phyloP scores from a whole-genome alignment of 2,113 vertebrate genomes.

The Dromaius novaehollandiae region DNA sequence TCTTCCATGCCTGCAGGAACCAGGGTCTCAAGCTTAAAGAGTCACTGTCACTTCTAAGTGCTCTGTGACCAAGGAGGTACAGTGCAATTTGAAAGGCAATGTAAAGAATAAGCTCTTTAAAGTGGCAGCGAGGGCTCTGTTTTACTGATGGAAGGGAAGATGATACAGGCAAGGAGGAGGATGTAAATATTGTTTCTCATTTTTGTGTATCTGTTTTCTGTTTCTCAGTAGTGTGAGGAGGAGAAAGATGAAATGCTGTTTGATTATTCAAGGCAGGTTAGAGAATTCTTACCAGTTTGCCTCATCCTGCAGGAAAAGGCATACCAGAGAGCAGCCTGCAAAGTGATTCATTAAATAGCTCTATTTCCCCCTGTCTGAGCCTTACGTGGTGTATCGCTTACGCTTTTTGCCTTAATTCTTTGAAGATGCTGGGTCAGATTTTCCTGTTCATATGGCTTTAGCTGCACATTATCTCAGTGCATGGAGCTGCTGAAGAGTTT shows the following conservation, averaged over 20 bases:
- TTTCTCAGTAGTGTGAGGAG: background rate
- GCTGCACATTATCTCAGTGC: rapidly evolving
- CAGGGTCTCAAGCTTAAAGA: rapidly evolving
- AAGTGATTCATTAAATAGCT: slow-evolving; percentile 21
- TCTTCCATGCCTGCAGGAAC: background rate
- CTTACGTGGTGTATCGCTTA: slow-evolving; percentile 33
- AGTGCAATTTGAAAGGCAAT: background rate
- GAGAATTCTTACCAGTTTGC: slow-evolving; percentile 13
- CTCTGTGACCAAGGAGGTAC: background rate
- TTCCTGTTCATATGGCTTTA: slow-evolving; percentile 37
- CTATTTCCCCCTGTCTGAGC: slow-evolving; percentile 16
- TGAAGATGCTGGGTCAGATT: slow-evolving; percentile 50
- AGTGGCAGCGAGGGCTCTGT: background rate
- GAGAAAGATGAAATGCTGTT: background rate
- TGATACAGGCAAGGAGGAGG: background rate
- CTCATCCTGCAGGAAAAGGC: slow-evolving; percentile 19
- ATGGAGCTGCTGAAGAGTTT: background rate
- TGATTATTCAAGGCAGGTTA: background rate
- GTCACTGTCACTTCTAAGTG: background rate
- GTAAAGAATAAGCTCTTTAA: background rate
- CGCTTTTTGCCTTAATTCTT: slow-evolving; percentile 17
- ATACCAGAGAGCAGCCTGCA: background rate
- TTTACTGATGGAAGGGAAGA: background rate
- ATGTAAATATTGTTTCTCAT: background rate
- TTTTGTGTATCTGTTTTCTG: background rate